Evolutionary conservation across 2,113 vertebrate species (phyloP), one percentile per base, ranked within the genome.

Genomic region (Potamarius usumacintae): DNA sequence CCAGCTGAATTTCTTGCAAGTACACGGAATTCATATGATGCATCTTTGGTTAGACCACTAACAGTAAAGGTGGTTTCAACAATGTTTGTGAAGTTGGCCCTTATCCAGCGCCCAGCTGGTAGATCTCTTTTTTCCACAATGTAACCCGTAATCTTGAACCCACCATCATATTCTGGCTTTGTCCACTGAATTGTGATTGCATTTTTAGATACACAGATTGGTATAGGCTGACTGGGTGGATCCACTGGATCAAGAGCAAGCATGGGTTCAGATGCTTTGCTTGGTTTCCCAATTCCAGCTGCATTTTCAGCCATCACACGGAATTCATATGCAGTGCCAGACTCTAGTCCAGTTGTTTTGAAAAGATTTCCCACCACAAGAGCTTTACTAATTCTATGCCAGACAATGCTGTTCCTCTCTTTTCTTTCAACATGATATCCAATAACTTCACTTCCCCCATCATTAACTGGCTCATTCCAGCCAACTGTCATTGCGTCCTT

Each of bases 361-460:
- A 97, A 99, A 87, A 97, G 95, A 90, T 98, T 99, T 92, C 96
- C 98, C 84, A 96, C 94, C 62, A 99, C 95, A 81, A 97, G 88
- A 90, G 93, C 89, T 92, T 97, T 98, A 93, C 96, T 99, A 90
- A 99, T 95, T 87, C 94, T 98, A 80, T 97, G 94, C 98, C 98
- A 99, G 87, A 98, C 90, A 88, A 99, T 99, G 90, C 97, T 96
- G 80, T 96, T 99, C 91, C 97, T 94, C 91, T 99, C 98, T 94
- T 99, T 99, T 91, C 97, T 97, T 95, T 99, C 98, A 92, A 99
- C 20, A 50, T 99, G 97, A 91, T 99, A 99, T 69, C 98, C 98
- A 88, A 99, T 95, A 85, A 99, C 96, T 89, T 97, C 97, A 89
- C 97, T 99, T 95, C 98, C 98, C 88, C 98, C 98, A 92, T 99